Base-by-base conservation (phyloP, 1,140 invertebrate genomes). In the Calliphora vicina region DNA sequence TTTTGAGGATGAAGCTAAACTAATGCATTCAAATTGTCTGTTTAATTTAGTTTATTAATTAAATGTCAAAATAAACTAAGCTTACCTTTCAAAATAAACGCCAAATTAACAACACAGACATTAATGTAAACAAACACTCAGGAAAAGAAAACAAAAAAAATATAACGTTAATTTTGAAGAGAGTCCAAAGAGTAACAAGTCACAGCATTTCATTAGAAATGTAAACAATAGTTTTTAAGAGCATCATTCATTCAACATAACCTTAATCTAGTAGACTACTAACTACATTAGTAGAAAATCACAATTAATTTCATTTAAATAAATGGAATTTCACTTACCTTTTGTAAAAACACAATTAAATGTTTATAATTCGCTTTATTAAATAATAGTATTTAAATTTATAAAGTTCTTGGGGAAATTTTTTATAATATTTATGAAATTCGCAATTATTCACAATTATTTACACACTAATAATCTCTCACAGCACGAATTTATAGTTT, bases 161-260 rank as follows among this genome's bases (percentile, higher is more conserved):
- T 20, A 10, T 10, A 25, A 10, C 5, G 61, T 23, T 23, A 67
- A 0, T n/a, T 17, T 20, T 25, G n/a, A 67, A 67, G 61, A 67
- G 61, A 67, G 61, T 35, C 35, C 35, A 35, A 35, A 35, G 35
- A 35, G 35, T 35, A 35, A 35, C 35, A 67, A 23, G 25, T 17
- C 45, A 50, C 10, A 45, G 61, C 61, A 67, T 23, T 9, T 67
- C 1, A 67, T 67, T 67, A 67, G 61, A 67, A 67, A 67, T 67
- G 20, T 67, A 67, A 67, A 67, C 61, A 67, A 67, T 23, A 67
- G n/a, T 67, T 67, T 67, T 67, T 67, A 67, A 67, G n/a, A 67
- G 61, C 61, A 10, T 17, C 35, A n/a, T n/a, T n/a, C 15, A 57
- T 20, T 67, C 61, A 67, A 67, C 61, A 23, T 67, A 67, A 67